phyloP scores from a whole-genome alignment of 2,888 invertebrate species.

The Dioctria rufipes region DNA sequence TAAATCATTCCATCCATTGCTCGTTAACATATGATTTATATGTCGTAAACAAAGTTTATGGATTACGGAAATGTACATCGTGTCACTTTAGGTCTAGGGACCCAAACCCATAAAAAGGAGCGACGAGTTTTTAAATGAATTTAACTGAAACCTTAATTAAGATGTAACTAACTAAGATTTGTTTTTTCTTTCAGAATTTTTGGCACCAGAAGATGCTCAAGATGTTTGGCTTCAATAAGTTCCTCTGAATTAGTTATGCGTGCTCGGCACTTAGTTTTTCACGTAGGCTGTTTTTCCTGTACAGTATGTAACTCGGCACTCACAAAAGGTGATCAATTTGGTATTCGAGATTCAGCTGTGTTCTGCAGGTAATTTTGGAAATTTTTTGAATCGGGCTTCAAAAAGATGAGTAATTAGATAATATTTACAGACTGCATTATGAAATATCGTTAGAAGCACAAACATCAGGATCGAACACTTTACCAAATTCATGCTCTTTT shows the following conservation, averaged over 20 bases:
- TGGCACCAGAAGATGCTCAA: slow-evolving; percentile 88
- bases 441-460: slow-evolving; percentile 68
- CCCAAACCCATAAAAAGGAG: slow-evolving; percentile 23
- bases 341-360: slow-evolving; percentile 89
- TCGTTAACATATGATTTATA: slow-evolving; percentile 60
- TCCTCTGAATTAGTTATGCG: slow-evolving; percentile 96
- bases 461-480: slow-evolving; percentile 67
- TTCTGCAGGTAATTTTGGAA: slow-evolving; percentile 79
- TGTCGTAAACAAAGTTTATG: slow-evolving; percentile 60
- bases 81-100: slow-evolving; percentile 2
- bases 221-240: slow-evolving; percentile 90
- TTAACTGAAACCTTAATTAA: slow-evolving; percentile 45
- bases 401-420: neutral
- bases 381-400: neutral
- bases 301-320: slow-evolving; percentile 88
- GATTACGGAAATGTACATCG: slow-evolving; percentile 57
- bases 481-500: slow-evolving; percentile 74
- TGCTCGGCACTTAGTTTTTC: slow-evolving; percentile 92
- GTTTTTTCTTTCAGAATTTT: slow-evolving; percentile 82
- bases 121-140: slow-evolving; percentile 1
- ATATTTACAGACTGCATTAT: slow-evolving; percentile 68
- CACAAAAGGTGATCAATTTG: slow-evolving; percentile 95
- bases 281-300: slow-evolving; percentile 95
- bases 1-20: slow-evolving; percentile 30
- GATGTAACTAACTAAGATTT: slow-evolving; percentile 51